Base-by-base conservation (phyloP, 2,797 vertebrate species). In the Rousettus madagascariensis region DNA sequence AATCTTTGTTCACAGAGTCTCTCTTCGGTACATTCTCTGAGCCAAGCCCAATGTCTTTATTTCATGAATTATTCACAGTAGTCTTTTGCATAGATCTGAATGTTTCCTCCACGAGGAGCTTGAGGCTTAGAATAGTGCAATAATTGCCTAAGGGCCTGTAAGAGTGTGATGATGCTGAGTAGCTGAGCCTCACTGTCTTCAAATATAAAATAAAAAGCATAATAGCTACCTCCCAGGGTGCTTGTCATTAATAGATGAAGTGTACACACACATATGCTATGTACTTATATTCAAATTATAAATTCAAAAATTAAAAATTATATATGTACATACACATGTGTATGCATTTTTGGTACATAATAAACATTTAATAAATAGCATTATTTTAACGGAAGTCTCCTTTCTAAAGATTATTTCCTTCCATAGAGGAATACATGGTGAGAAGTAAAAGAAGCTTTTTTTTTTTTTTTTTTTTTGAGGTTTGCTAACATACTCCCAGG, bases 1-100 rank as follows among this genome's bases (percentile, higher is more conserved):
- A 94, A 74, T 2, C 38, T 97, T 96, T 94, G 83, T 95, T 91
- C 65, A 68, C 51, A 38, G 20, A 72, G 49, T 46, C 59, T 75
- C 65, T 93, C 4, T 41, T 30, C 61, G 71, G 51, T 9, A 36
- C 61, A 78, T 59, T 66, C 6, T 71, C 9, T 24, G 61, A 15
- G 20, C 41, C 20, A 19, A 66, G 36, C n/a, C 33, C 17, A 51
- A 1, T n/a, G 41, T 13, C 8, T 16, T 66, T 65, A 71, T 66
- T 19, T 95, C 65, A 75, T 79, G 53, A 96, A 66, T 91, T 33
- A 59, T n/a, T 86, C 51, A 11, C 8, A 8, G 2, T 8, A 28
- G 72, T 49, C 22, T 17, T 94, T 71, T 92, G 71, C 16, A 68
- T 36, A 41, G 30, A 46, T 28, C 41, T 36, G 90, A 55, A 2